Evolutionary conservation across 2,888 invertebrate genomes (phyloP).

Genomic region (Pandemis corylana): DNA sequence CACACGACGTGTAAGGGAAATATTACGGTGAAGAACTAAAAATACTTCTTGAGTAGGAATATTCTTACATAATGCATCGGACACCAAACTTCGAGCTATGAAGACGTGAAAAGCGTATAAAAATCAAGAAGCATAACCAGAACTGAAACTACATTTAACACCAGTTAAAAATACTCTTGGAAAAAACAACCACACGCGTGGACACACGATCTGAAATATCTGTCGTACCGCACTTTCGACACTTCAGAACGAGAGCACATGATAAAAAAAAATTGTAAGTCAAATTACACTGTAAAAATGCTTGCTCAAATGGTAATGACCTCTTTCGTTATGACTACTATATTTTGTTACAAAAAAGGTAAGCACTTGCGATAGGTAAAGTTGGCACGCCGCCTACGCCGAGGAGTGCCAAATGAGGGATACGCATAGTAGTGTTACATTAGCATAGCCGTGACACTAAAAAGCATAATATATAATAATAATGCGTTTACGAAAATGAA

Average conservation of each 20-base stretch:
- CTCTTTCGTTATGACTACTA: constrained; percentile 51
- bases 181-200: constrained; percentile 25
- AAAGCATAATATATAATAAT: not conserved
- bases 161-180: not conserved
- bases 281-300: constrained; percentile 35
- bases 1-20: not conserved
- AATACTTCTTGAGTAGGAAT: not conserved
- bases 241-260: constrained; percentile 25
- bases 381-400: constrained; percentile 56
- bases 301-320: constrained; percentile 48
- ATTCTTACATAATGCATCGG: not conserved
- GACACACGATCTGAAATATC: constrained; percentile 14
- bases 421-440: constrained; percentile 36
- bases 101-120: not conserved
- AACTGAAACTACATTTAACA: not conserved
- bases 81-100: not conserved
- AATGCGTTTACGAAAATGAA: not conserved
- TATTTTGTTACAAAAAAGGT: constrained; percentile 49
- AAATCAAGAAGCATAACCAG: not conserved
- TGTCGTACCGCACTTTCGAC: constrained; percentile 18
- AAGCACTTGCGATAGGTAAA: constrained; percentile 44
- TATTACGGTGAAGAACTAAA: not conserved
- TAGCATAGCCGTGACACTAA: constrained; percentile 12
- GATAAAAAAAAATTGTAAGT: constrained; percentile 30
- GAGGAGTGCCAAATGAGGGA: constrained; percentile 62